Base-by-base conservation (phyloP, 2,888 invertebrate genomes). In the Galeopsomyia nigrocyanea region DNA sequence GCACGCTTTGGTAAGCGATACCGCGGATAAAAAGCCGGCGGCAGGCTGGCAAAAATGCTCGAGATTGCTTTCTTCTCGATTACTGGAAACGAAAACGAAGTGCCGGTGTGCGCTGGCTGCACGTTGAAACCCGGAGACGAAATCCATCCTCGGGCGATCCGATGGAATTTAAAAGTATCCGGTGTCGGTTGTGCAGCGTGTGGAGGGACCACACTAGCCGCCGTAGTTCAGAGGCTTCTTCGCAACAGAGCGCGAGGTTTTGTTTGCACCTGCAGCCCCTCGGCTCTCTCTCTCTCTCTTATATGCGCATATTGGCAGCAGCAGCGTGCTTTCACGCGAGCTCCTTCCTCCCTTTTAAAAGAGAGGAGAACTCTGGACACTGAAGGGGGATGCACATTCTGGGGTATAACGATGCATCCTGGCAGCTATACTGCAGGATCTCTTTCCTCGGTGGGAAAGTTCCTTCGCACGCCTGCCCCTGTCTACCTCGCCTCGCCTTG, bases 151-250 rank as follows among this genome's bases (percentile, higher is more conserved):
- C 72, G 79, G 79, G 66, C 77, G 79, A 81, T 79, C 80, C 80
- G 75, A 75, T 76, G 82, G 83, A 83, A 82, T 83, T 82, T 79
- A 78, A 78, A 78, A 76, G 80, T 81, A 80, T 82, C 82, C 81
- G 80, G 78, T 81, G 80, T 80, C 80, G 79, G 76, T n/a, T 77
- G 79, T 72, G 74, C 64, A 68, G 62, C 67, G 56, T 17, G 55
- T 17, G 39, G 51, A 68, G 63, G 74, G 57, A 51, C 62, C 63
- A 64, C 66, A 64, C 66, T n/a, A 10, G 39, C 39, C 39, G 39
- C 39, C 31, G 31, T 31, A 3, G 31, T 31, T 39, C 39, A 39
- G 13, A 7, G 39, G 39, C 39, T 39, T 39, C 39, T 39, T 10
- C 13, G 7, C 39, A 10, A 7, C 13, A 7, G 1, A 7, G 39